Evolutionary conservation across 2,113 vertebrate species (phyloP).

Genomic region (Polypterus bichir): DNA sequence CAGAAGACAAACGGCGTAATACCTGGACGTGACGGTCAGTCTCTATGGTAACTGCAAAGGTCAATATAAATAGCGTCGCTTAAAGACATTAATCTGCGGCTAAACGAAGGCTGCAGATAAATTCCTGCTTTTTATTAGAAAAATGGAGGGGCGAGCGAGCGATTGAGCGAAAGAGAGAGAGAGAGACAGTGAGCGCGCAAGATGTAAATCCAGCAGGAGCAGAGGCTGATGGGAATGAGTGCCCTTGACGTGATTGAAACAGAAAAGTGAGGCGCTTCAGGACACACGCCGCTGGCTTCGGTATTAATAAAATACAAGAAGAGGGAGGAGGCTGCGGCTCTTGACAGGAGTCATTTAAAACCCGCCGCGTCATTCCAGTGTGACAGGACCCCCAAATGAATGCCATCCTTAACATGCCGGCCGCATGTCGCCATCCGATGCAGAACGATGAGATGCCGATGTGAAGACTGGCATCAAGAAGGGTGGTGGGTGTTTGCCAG

Average conservation of each 20-base stretch:
- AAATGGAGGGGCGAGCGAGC: background rate
- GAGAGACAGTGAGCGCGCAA: background rate
- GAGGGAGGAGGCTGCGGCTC: background rate
- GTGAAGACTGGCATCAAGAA: no score
- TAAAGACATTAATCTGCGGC: constrained; percentile 55
- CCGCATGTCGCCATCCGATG: background rate
- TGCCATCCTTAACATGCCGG: constrained; percentile 2
- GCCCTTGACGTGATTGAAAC: constrained; percentile 12
- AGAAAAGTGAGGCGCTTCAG: constrained; percentile 10
- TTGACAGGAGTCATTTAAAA: constrained; percentile 17
- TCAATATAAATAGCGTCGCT: constrained; percentile 62
- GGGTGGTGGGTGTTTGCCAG: no score
- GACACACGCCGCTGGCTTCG: constrained; percentile 6
- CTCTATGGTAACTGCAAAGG: constrained; percentile 74
- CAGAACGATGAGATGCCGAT: no score
- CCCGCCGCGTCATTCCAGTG: constrained; percentile 9
- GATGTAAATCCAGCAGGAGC: constrained; percentile 6
- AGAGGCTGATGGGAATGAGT: background rate
- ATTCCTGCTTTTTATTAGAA: constrained; percentile 8
- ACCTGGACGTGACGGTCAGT: constrained; percentile 45
- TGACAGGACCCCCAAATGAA: constrained; percentile 13
- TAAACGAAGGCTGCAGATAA: constrained; percentile 13
- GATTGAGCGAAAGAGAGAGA: background rate
- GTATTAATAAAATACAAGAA: background rate
- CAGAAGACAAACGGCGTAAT: constrained; percentile 1